Base-by-base conservation (phyloP, 2,888 invertebrate species). In the Pinctada fucata region DNA sequence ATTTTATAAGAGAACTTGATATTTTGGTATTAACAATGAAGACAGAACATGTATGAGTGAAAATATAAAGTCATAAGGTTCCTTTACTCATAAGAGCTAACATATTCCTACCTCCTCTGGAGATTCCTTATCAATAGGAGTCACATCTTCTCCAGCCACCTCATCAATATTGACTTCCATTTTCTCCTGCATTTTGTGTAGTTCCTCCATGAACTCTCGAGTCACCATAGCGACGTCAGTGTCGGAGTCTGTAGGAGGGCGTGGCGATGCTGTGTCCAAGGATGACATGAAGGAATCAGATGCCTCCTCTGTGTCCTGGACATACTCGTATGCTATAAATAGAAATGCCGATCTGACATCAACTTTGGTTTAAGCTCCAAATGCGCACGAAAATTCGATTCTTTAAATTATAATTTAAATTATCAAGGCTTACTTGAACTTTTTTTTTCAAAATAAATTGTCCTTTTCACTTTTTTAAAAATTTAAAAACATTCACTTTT, bases 291-390 rank as follows among this genome's bases (percentile, higher is more conserved):
- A 85, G 5, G 91, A 90, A 78, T 92, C 92, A 13, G 94, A 94
- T 83, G 95, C 96, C 89, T 96, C 95, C 94, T 96, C 96, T 86
- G 96, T 96, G 93, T 96, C 96, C 84, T 97, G 96, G 83, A 97
- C 95, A 93, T 97, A 98, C 94, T 98, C 98, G 93, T 96, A 97
- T 68, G 97, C 97, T 97, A 93, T 79, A 89, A 87, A 66, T 63
- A 47, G 47, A 71, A 63, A 67, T 31, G 10, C 13, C 3, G 8
- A 31, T 31, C 31, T 31, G 31, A 31, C 31, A 31, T 31, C 31
- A 31, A 31, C 31, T 31, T 31, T 31, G 31, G 31, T 31, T 31
- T 31, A 31, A 31, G 31, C 31, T 31, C 31, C 31, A 31, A 31
- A 31, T 31, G 31, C 31, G 31, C 31, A 31, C 1, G 31, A 31